Evolutionary conservation across 2,797 vertebrate species (phyloP).

Genomic region (Petrocephalus schoutedeni): DNA sequence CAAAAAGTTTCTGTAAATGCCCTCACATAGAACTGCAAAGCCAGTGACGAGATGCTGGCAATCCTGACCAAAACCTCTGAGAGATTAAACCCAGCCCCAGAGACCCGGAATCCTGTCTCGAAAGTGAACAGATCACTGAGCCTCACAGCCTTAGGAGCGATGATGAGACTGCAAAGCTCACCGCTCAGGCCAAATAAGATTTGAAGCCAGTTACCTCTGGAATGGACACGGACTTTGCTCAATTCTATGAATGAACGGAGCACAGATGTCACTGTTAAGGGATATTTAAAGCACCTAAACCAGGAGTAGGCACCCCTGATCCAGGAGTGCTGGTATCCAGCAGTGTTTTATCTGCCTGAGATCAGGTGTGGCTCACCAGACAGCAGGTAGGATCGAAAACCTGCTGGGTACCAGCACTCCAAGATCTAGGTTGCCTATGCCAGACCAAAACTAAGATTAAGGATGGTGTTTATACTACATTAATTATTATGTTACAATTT

Average conservation of each 20-base stretch:
- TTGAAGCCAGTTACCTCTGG: neutral
- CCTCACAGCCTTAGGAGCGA: neutral
- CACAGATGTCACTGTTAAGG: neutral
- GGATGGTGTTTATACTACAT: neutral
- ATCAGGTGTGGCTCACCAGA: neutral
- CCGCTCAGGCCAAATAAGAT: neutral
- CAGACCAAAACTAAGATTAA: neutral
- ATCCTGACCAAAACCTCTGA: neutral
- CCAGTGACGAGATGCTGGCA: neutral
- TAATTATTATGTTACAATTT: neutral
- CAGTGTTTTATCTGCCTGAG: neutral
- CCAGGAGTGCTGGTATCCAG: neutral
- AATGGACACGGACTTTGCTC: neutral
- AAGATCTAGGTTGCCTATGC: too few relatives aligned
- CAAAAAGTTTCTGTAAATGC: neutral
- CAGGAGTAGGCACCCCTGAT: neutral
- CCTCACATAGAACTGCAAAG: neutral
- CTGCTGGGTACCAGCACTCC: neutral
- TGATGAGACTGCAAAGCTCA: neutral
- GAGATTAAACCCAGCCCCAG: neutral
- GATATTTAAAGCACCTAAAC: neutral
- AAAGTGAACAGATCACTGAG: neutral
- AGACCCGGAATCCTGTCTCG: neutral
- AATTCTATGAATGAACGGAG: neutral
- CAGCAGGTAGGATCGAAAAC: neutral